phyloP scores from a whole-genome alignment of 2,888 invertebrate genomes.

The Apantesis nais region DNA sequence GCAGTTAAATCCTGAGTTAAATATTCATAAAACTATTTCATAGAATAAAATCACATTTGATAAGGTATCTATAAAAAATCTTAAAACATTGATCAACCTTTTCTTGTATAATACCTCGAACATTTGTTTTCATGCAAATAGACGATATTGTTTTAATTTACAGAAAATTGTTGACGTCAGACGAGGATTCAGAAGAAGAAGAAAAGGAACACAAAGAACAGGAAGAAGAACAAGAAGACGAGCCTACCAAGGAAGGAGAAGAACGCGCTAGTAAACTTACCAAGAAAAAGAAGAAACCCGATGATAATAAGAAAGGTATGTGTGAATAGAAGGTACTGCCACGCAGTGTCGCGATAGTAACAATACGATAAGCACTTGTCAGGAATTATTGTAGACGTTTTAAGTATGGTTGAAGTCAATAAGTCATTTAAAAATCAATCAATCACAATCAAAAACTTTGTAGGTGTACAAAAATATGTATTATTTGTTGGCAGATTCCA shows the following conservation, averaged over 20 bases:
- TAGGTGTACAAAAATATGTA: not conserved
- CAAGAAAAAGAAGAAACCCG: conserved; percentile 85
- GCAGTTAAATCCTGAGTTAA: too few species aligned
- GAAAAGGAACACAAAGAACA: conserved; percentile 92
- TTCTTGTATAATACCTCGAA: too few species aligned
- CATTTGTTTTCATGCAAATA: too few species aligned
- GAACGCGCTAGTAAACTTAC: conserved; percentile 86
- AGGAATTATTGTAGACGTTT: not conserved
- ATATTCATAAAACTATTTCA: too few species aligned
- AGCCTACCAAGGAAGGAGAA: conserved; percentile 90
- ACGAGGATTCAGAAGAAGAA: conserved; percentile 94
- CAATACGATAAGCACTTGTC: not conserved
- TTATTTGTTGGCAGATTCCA: conserved; percentile 80
- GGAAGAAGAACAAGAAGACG: conserved; percentile 90
- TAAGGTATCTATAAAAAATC: too few species aligned
- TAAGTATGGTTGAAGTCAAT: not conserved
- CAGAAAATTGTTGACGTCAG: conserved; percentile 93
- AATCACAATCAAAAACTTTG: not conserved
- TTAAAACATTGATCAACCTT: too few species aligned
- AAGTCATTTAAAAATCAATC: not conserved
- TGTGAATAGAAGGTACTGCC: too few species aligned
- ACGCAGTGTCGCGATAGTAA: too few species aligned
- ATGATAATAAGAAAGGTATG: conserved; percentile 86
- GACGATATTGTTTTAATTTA: not conserved
- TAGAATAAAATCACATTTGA: too few species aligned